Percentiles rank a stretch among this genome's conserved stretches.
Conservation (phyloP, 2,113 vertebrate species). For the Elgaria multicarinata region DNA sequence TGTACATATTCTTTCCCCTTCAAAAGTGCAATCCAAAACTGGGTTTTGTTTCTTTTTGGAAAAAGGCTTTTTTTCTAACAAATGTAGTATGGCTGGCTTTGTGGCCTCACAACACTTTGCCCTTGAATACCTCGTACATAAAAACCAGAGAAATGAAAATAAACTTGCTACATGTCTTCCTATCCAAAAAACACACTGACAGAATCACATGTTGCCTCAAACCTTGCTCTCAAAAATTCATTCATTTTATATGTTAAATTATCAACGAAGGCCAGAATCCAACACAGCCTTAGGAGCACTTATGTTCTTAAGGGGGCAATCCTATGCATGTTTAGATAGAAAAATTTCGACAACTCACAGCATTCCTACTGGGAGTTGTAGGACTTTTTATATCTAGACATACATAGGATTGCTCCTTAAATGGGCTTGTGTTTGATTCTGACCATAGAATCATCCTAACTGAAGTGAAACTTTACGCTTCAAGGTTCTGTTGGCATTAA, state of each 20-base stretch:
- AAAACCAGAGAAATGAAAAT: constrained; percentile 51
- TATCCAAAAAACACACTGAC: constrained; percentile 40
- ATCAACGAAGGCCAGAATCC: constrained; percentile 44
- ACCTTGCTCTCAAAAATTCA: constrained; percentile 11
- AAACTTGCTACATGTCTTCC: constrained; percentile 57
- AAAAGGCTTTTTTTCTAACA: constrained; percentile 70
- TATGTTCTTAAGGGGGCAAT: background rate
- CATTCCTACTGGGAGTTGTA: too few relatives aligned
- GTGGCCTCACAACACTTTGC: constrained; percentile 55
- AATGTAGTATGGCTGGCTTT: constrained; percentile 56
- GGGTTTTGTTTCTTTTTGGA: constrained; percentile 31
- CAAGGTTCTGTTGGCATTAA: background rate
- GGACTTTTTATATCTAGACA: too few relatives aligned
- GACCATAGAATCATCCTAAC: background rate
- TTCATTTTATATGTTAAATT: constrained; percentile 33
- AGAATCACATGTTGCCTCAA: constrained; percentile 47
- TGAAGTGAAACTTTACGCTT: background rate
- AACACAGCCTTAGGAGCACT: constrained; percentile 21
- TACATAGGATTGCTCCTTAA: background rate
- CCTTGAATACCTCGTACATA: constrained; percentile 64
- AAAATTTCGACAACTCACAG: too few relatives aligned
- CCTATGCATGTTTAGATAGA: too few relatives aligned
- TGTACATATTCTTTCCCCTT: constrained; percentile 79
- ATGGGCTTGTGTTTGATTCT: background rate
- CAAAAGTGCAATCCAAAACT: constrained; percentile 81